Evolutionary conservation across 2,888 invertebrate species (phyloP).

Genomic region (Cheilosia grossa): DNA sequence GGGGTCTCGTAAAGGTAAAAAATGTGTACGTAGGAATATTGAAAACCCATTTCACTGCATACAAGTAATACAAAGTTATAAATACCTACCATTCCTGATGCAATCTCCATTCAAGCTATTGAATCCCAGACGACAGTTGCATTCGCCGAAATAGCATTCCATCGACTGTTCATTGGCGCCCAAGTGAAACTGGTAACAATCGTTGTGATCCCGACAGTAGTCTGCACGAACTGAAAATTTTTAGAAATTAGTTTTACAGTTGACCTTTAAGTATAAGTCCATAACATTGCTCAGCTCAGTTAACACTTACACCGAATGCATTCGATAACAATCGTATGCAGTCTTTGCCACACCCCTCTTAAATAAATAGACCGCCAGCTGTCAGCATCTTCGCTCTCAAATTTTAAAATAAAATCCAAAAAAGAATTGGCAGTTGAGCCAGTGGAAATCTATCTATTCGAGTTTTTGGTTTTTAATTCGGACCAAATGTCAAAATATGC

Average conservation of each 20-base stretch:
- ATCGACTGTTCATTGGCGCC: slow-evolving; percentile 73
- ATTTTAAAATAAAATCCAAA: too few relatives aligned
- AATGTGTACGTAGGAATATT: background rate
- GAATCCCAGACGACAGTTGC: slow-evolving; percentile 76
- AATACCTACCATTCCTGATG: slow-evolving; percentile 46
- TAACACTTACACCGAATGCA: too few relatives aligned
- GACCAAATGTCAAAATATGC: too few relatives aligned
- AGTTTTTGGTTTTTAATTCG: too few relatives aligned
- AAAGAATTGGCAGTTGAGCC: too few relatives aligned
- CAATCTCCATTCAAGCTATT: slow-evolving; percentile 45
- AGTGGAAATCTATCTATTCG: too few relatives aligned
- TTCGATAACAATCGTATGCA: too few relatives aligned
- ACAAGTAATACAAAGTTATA: background rate
- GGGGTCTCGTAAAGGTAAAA: background rate
- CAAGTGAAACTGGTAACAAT: slow-evolving; percentile 76
- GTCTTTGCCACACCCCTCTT: too few relatives aligned
- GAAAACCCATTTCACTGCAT: background rate
- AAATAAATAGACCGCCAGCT: too few relatives aligned
- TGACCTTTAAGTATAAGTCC: too few relatives aligned
- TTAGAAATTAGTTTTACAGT: background rate
- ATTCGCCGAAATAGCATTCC: slow-evolving; percentile 77
- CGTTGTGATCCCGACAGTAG: slow-evolving; percentile 76
- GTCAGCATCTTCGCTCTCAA: too few relatives aligned
- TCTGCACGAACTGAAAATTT: slow-evolving; percentile 71
- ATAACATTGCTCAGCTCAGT: too few relatives aligned